These are phyloP conservation scores for Apamea sordens DNA, from an alignment of 2,888 invertebrate genomes.

Conservation along the genomic window DNA sequence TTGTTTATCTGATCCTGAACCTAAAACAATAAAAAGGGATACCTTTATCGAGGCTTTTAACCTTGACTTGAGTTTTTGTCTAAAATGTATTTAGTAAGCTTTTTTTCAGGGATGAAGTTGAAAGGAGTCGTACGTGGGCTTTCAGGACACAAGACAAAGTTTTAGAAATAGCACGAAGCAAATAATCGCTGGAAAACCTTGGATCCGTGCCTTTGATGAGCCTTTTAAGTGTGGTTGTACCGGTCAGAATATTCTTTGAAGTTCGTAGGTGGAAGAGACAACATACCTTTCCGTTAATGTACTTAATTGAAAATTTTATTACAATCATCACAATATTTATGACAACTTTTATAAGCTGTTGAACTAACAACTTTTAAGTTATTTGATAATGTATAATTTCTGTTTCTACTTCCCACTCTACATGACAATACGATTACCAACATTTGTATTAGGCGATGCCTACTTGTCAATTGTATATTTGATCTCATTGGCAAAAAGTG, in stretches of 20 bases:
- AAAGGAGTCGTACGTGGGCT: slow-evolving; percentile 18
- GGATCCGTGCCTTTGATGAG: slow-evolving; percentile 25
- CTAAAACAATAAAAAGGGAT: slow-evolving; percentile 58
- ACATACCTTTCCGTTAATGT: background rate
- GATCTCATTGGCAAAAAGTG: slow-evolving; percentile 1
- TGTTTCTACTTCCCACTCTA: too few relatives aligned
- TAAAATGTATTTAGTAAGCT: slow-evolving; percentile 39
- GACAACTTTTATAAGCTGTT: background rate
- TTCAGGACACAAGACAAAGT: background rate
- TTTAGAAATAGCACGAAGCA: slow-evolving; percentile 24
- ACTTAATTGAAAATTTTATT: background rate
- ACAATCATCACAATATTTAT: background rate
- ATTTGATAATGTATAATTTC: slow-evolving; percentile 5
- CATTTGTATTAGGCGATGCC: background rate
- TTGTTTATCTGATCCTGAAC: slow-evolving; percentile 58
- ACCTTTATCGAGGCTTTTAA: slow-evolving; percentile 47
- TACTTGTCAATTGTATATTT: slow-evolving; percentile 6
- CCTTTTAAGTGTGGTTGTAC: slow-evolving; percentile 16
- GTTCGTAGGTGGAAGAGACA: slow-evolving; percentile 7
- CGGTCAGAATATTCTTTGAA: slow-evolving; percentile 6
- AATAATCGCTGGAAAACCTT: slow-evolving; percentile 28
- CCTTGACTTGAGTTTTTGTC: slow-evolving; percentile 39
- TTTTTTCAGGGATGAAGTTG: slow-evolving; percentile 4
- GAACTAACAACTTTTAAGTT: background rate
- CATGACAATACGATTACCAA: background rate